Percentiles rank a stretch among this genome's conserved stretches.
These are phyloP conservation scores for Herpailurus yagouaroundi DNA, from an alignment of 2,113 vertebrate species.

Conservation along the genomic window DNA sequence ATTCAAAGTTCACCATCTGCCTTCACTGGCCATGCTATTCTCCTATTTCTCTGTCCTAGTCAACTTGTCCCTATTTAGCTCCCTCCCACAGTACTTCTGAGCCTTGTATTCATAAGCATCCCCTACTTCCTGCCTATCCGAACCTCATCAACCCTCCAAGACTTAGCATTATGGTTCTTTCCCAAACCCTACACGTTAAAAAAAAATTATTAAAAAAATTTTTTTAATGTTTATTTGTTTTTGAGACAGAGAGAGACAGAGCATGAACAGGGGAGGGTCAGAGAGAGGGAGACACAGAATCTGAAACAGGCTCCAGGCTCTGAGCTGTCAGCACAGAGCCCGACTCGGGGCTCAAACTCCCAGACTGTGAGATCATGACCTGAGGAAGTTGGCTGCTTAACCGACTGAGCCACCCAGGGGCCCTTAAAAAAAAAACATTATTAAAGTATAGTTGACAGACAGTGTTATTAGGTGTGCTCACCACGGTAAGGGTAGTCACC, in stretches of 20 bases:
- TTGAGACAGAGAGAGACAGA: too few species aligned
- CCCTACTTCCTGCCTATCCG: background rate
- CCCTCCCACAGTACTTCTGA: background rate
- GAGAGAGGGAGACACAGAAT: too few species aligned
- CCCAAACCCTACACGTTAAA: background rate
- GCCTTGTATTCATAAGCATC: background rate
- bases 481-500: background rate
- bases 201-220: too few species aligned
- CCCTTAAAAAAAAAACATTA: background rate
- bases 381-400: too few species aligned
- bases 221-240: too few species aligned
- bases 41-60: slow-evolving; percentile 6
- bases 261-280: too few species aligned
- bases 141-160: background rate
- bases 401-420: too few species aligned
- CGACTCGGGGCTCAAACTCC: rapidly evolving
- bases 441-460: background rate
- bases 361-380: too few species aligned
- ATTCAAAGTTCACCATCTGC: background rate
- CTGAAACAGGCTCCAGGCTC: too few species aligned
- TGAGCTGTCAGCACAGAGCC: too few species aligned
- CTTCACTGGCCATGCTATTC: background rate
- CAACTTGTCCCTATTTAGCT: background rate
- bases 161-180: background rate
- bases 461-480: background rate